These are phyloP conservation scores for Anguilla pacifica DNA, from an alignment of 2,797 vertebrate species.

Conservation along the genomic window DNA sequence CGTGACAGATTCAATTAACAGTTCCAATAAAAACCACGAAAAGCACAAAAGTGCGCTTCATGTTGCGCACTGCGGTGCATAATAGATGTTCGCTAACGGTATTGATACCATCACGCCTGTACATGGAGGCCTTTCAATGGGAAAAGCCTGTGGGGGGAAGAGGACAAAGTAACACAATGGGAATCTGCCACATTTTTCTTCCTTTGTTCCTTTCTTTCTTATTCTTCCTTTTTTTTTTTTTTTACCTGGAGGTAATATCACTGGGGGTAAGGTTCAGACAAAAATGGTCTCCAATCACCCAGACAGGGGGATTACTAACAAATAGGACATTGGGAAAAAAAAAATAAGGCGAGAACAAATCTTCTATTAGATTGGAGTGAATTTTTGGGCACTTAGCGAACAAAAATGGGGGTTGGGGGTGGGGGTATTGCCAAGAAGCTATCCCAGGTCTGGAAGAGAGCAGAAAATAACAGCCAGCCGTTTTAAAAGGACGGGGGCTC, in stretches of 20 bases:
- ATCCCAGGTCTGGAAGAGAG: constrained; percentile 1
- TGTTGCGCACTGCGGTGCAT: neutral
- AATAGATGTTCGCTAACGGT: neutral
- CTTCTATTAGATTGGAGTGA: neutral
- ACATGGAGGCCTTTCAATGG: neutral
- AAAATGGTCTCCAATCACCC: neutral
- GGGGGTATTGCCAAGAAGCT: constrained; percentile 12
- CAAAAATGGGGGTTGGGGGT: neutral
- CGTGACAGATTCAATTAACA: neutral
- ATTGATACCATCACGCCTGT: neutral
- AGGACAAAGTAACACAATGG: neutral
- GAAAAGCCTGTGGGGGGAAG: neutral
- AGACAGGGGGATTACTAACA: neutral
- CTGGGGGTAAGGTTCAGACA: neutral
- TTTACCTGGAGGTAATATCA: neutral
- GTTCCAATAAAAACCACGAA: neutral
- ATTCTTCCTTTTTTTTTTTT: neutral
- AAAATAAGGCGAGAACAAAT: constrained; percentile 19
- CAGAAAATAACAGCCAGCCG: neutral
- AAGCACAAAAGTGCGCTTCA: neutral
- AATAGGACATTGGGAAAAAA: constrained; percentile 1
- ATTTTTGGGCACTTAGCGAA: neutral
- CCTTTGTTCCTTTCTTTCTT: neutral
- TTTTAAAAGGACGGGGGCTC: constrained; percentile 25
- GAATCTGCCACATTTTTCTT: neutral